Base-by-base conservation (phyloP, 2,888 invertebrate genomes). In the Scelioninae gen. 1 region DNA sequence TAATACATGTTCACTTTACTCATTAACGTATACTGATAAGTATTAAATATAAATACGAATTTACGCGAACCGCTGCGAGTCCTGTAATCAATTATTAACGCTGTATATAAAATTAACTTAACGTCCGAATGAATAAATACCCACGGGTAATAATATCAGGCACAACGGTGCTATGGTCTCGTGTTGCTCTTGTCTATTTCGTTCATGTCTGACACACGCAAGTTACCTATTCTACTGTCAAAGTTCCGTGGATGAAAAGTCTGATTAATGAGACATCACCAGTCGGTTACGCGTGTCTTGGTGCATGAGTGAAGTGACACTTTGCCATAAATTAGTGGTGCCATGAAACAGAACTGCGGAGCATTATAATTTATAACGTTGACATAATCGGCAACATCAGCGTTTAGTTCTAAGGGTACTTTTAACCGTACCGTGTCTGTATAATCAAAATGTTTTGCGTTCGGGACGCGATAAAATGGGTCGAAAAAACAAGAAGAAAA, bases 361-460 rank as follows among this genome's bases (percentile, higher is more conserved):
- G 69, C 74, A 62, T 83, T 83, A 83, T 80, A 78, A 84, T 75
- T 84, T 84, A 81, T 81, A 75, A 75, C 81, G 43, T 65, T 49
- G 71, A 81, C 81, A 74, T 75, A 81, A 81, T 81, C 81, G 63
- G 56, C 32, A 47, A 65, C 82, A 81, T 78, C 74, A 63, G 32
- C 74, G 74, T 72, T 72, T 72, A 74, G 58, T 40, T 72, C 58
- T 31, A 43, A 47, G 65, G 66, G 31, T 63, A 72, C 62, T 72
- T 71, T 68, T 55, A 74, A 77, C 68, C 53, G 74, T 77, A 58
- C 63, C 53, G 51, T 29, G 32, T 49, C 38, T 49, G 66, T 32
- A 53, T 40, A 78, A 78, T 78, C 69, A 82, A 74, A 78, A 74
- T 68, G 65, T 81, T 81, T 68, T 29, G 29, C 32, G 40, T 23